Conservation (phyloP, 1,140 invertebrate genomes). For the Drosophila arizonae region DNA sequence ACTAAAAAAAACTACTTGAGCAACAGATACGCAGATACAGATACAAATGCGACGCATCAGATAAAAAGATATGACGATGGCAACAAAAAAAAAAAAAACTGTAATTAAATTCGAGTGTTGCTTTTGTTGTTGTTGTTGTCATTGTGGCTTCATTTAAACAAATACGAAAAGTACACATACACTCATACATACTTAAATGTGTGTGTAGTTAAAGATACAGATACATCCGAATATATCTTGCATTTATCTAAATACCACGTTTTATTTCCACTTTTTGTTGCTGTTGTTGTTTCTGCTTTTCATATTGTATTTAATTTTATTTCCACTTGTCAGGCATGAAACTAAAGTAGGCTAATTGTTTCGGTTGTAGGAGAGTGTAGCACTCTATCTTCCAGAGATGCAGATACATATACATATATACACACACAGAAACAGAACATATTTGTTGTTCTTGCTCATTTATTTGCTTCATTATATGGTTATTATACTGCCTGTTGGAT, state of each 20-base stretch:
- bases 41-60: conserved; percentile 63
- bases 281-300: conserved; percentile 37
- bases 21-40: conserved; percentile 45
- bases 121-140: conserved; percentile 35
- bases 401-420: neutral
- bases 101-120: conserved; percentile 74
- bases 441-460: conserved; percentile 68
- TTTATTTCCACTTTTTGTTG: conserved; percentile 7
- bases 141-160: conserved; percentile 40
- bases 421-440: conserved; percentile 6
- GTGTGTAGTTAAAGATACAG: conserved; percentile 31
- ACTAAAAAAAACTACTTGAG: conserved; percentile 62
- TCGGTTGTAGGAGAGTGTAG: conserved; percentile 54
- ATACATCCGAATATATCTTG: conserved; percentile 34
- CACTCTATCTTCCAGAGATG: conserved; percentile 27
- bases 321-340: conserved; percentile 76
- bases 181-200: neutral
- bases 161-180: conserved; percentile 28
- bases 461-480: conserved; percentile 78
- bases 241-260: conserved; percentile 69
- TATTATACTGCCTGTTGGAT: conserved; percentile 61
- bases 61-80: conserved; percentile 65
- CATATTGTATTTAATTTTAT: conserved; percentile 74
- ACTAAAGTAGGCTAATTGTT: conserved; percentile 80
- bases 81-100: conserved; percentile 23